phyloP scores from a whole-genome alignment of 2,888 invertebrate genomes.

The Taenaris catops region DNA sequence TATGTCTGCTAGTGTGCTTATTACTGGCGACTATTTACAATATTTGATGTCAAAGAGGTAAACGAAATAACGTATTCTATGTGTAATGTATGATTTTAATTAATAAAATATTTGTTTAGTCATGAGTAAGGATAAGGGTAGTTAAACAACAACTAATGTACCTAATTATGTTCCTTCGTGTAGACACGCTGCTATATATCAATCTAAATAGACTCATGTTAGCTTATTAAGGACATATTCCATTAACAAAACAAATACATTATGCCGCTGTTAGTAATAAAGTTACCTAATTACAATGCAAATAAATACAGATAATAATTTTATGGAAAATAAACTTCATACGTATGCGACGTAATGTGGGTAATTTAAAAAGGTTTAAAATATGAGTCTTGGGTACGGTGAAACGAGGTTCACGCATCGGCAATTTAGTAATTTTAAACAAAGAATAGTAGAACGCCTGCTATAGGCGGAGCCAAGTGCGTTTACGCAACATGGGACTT shows the following conservation, averaged over 20 bases:
- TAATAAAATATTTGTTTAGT: too few species aligned
- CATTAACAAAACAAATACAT: slow-evolving; percentile 3
- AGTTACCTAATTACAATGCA: slow-evolving; percentile 4
- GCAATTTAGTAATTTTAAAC: slow-evolving; percentile 43
- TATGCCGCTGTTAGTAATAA: slow-evolving; percentile 4
- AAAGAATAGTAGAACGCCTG: slow-evolving; percentile 53
- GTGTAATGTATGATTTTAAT: too few species aligned
- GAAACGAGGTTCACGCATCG: slow-evolving; percentile 40
- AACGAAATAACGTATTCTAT: too few species aligned
- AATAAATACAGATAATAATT: slow-evolving; percentile 5
- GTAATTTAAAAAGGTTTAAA: slow-evolving; percentile 20
- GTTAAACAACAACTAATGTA: too few species aligned
- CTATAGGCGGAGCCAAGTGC: slow-evolving; percentile 52
- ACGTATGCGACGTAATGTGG: neutral
- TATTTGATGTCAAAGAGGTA: too few species aligned
- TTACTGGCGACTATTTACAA: too few species aligned
- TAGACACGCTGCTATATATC: too few species aligned
- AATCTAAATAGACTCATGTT: too few species aligned
- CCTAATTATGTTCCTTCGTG: too few species aligned
- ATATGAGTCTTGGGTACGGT: slow-evolving; percentile 17
- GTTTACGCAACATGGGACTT: slow-evolving; percentile 33
- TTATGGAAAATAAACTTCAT: slow-evolving; percentile 11
- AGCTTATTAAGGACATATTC: too few species aligned
- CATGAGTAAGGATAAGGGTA: too few species aligned
- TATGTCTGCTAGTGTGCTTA: too few species aligned